Percentiles rank a stretch among this genome's conserved stretches.
Evolutionary conservation across 2,113 vertebrate genomes (phyloP).

Genomic region (Neomonachus schauinslandi): DNA sequence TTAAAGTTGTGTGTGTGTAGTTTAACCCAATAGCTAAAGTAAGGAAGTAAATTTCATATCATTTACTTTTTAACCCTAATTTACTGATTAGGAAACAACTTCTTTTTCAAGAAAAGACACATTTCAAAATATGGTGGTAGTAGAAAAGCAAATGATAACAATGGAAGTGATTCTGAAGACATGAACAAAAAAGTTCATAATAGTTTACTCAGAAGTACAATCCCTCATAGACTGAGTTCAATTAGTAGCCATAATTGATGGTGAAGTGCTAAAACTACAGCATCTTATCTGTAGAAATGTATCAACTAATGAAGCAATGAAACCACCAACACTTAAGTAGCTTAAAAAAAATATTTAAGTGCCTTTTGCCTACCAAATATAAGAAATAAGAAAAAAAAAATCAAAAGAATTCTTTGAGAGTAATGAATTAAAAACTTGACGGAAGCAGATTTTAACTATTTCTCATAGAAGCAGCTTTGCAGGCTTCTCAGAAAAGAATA

Average conservation of each 20-base stretch:
- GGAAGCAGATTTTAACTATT: constrained; percentile 6
- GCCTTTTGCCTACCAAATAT: background rate
- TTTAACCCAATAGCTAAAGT: constrained; percentile 14
- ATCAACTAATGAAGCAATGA: background rate
- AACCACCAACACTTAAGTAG: background rate
- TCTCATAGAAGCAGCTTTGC: background rate
- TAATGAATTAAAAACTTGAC: background rate
- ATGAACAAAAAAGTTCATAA: background rate
- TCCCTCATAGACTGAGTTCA: background rate
- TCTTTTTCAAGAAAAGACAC: constrained; percentile 7
- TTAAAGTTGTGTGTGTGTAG: background rate
- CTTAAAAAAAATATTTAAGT: background rate
- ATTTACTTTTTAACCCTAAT: constrained; percentile 11
- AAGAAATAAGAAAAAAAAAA: constrained; percentile 22
- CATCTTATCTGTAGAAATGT: background rate
- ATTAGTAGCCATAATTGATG: background rate
- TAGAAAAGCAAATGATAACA: background rate
- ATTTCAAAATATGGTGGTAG: constrained; percentile 13
- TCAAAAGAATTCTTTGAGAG: background rate
- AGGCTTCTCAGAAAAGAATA: background rate
- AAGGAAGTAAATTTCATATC: background rate
- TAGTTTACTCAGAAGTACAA: background rate
- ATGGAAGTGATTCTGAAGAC: background rate
- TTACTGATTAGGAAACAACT: constrained; percentile 1
- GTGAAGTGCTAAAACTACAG: background rate